These are phyloP conservation scores for Mythimna ferrago DNA, from an alignment of 2,888 invertebrate species.

Conservation along the genomic window DNA sequence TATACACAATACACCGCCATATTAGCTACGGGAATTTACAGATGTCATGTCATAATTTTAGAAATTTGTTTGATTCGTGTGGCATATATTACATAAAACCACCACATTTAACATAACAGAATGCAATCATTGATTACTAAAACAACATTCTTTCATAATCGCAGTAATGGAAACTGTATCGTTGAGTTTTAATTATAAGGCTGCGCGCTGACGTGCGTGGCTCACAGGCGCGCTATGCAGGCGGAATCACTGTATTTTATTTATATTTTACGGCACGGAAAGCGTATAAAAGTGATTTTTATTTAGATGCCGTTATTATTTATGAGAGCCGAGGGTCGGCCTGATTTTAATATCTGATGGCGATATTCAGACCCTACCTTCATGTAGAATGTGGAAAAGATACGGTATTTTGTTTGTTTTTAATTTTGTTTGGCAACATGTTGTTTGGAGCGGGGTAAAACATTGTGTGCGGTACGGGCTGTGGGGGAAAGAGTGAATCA, in stretches of 20 bases:
- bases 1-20: no score
- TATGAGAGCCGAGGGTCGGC: constrained; percentile 66
- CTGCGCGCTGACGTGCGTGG: constrained; percentile 35
- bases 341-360: constrained; percentile 70
- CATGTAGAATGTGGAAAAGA: constrained; percentile 45
- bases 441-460: constrained; percentile 13
- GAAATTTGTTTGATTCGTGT: no score
- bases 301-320: constrained; percentile 73
- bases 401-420: constrained; percentile 55
- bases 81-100: constrained; percentile 4
- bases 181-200: constrained; percentile 41
- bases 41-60: no score
- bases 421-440: constrained; percentile 37
- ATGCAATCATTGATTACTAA: constrained; percentile 9
- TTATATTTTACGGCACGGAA: constrained; percentile 66
- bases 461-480: background rate
- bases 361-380: constrained; percentile 61
- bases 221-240: constrained; percentile 36
- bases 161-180: constrained; percentile 17
- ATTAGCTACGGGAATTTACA: no score
- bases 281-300: constrained; percentile 71
- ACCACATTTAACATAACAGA: background rate
- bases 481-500: no score
- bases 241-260: constrained; percentile 59
- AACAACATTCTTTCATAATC: constrained; percentile 31